These are phyloP conservation scores for Microtus ochrogaster DNA, from an alignment of 2,113 vertebrate species.

Conservation along the genomic window DNA sequence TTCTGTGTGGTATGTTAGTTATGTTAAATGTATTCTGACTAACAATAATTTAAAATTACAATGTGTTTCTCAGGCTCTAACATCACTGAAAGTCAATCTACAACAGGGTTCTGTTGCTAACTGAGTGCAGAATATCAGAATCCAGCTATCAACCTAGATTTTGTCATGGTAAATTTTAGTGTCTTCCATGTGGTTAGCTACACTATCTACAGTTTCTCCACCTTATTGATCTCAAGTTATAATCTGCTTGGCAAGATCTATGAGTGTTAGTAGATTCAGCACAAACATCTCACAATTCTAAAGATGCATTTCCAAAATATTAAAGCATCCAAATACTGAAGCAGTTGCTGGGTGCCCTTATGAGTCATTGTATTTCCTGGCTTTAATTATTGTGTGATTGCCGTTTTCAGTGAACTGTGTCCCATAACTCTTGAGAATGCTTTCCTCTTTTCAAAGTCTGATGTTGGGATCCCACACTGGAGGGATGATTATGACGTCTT, in stretches of 20 bases:
- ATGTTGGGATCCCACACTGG: background rate
- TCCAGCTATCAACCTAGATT: background rate
- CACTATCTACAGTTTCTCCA: background rate
- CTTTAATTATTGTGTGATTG: background rate
- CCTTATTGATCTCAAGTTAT: slow-evolving; percentile 26
- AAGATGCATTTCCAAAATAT: background rate
- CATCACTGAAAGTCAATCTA: background rate
- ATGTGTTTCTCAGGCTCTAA: background rate
- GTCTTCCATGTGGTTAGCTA: background rate
- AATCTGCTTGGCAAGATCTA: background rate
- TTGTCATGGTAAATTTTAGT: background rate
- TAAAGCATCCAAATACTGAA: background rate
- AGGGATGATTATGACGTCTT: slow-evolving; percentile 26
- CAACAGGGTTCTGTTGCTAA: background rate
- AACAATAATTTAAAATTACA: background rate
- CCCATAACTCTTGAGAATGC: background rate
- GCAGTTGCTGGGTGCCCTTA: background rate
- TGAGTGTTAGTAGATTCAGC: background rate
- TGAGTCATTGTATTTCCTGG: background rate
- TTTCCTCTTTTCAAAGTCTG: background rate
- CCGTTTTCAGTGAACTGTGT: background rate
- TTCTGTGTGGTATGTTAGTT: background rate
- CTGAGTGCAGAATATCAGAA: background rate
- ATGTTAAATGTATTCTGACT: background rate
- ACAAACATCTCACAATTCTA: background rate